These are phyloP conservation scores for Platysternon megacephalum DNA, from an alignment of 2,113 vertebrate species.

Conservation along the genomic window DNA sequence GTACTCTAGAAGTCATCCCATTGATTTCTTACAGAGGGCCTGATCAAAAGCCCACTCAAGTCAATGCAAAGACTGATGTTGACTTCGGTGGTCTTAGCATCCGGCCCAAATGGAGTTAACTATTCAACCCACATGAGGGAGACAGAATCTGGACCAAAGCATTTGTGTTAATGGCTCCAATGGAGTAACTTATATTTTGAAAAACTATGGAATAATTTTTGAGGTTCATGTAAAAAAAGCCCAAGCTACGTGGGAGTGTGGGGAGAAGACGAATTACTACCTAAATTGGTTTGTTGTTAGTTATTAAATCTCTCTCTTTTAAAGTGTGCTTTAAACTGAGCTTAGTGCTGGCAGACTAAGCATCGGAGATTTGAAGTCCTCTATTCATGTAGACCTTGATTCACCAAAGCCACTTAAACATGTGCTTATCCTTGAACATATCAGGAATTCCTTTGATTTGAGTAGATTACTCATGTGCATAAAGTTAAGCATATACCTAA, in stretches of 20 bases:
- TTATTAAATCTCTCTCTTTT: background rate
- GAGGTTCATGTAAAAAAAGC: background rate
- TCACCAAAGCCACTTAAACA: background rate
- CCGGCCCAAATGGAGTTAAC: background rate
- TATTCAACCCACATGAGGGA: background rate
- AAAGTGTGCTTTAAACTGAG: background rate
- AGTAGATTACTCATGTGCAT: background rate
- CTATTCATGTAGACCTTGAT: background rate
- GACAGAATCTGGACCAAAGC: background rate
- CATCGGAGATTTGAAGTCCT: background rate
- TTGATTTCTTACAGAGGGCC: background rate
- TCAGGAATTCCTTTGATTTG: background rate
- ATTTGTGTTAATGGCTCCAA: background rate
- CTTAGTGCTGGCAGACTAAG: background rate
- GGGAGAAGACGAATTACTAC: background rate
- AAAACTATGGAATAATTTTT: background rate
- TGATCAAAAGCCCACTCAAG: background rate
- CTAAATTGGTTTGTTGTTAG: background rate
- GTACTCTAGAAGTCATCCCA: background rate
- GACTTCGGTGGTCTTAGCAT: background rate
- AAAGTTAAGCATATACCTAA: background rate
- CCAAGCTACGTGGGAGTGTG: background rate
- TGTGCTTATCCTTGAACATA: background rate
- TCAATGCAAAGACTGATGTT: background rate
- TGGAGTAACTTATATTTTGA: background rate